These are phyloP conservation scores for Amphipoea lucens DNA, from an alignment of 2,888 invertebrate species.

Conservation along the genomic window DNA sequence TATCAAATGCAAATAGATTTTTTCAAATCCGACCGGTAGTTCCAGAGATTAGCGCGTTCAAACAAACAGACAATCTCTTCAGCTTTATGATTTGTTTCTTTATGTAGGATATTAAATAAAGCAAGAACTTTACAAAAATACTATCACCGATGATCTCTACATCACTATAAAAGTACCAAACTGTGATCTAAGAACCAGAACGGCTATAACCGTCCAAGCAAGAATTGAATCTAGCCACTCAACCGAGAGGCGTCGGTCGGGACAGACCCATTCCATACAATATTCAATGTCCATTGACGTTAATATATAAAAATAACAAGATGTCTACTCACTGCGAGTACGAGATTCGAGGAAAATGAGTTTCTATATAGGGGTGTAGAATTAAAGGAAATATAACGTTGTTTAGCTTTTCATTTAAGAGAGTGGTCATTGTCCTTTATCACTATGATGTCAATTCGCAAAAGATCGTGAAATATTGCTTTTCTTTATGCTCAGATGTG, in stretches of 20 bases:
- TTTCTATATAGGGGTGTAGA: conserved; percentile 1
- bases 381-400: conserved; percentile 19
- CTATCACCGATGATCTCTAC: conserved; percentile 2
- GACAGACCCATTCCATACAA: conserved; percentile 44
- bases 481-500: background rate
- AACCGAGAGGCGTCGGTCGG: conserved; percentile 16
- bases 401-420: conserved; percentile 20
- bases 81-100: background rate
- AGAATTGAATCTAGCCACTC: conserved; percentile 49
- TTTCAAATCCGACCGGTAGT: background rate
- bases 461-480: background rate
- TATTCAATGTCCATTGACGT: conserved; percentile 55
- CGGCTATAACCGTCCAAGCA: conserved; percentile 23
- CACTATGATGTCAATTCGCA: background rate
- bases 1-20: background rate
- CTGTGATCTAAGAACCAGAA: conserved; percentile 28
- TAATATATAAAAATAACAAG: conserved; percentile 54
- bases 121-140: background rate
- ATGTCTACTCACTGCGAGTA: conserved; percentile 27
- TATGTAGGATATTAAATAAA: conserved; percentile 11
- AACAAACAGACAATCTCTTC: background rate
- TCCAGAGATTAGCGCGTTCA: background rate
- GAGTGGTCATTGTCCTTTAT: background rate
- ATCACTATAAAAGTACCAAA: conserved; percentile 29
- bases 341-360: conserved; percentile 32